Percentiles rank a stretch among this genome's conserved stretches.
phyloP scores from a whole-genome alignment of 1,140 invertebrate genomes.

The Drosophila trapezifrons region DNA sequence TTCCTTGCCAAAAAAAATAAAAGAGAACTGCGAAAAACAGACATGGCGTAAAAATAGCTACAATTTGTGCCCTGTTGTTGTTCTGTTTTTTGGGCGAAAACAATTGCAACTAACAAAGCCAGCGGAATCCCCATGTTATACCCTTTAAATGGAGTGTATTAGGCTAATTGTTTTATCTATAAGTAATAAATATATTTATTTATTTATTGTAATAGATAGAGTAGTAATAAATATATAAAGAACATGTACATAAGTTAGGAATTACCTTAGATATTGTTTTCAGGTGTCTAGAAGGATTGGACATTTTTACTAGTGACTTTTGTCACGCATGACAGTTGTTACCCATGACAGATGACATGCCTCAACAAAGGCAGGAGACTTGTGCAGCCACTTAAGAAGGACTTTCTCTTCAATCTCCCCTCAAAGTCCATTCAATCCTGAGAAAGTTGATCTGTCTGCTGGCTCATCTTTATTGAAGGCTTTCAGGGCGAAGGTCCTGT shows the following conservation, averaged over 20 bases:
- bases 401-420: slow-evolving; percentile 17
- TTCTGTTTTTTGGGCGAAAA: slow-evolving; percentile 33
- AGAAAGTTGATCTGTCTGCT: slow-evolving; percentile 26
- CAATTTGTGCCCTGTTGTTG: slow-evolving; percentile 38
- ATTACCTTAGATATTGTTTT: no score
- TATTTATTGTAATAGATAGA: no score
- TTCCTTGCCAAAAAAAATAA: slow-evolving; percentile 5
- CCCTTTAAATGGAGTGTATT: background rate
- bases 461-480: slow-evolving; percentile 42
- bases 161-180: background rate
- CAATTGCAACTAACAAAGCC: slow-evolving; percentile 57
- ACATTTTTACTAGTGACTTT: no score
- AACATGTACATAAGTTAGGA: no score
- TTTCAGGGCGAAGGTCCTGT: background rate
- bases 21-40: slow-evolving; percentile 13
- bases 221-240: no score
- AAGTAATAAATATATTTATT: background rate
- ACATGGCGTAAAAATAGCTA: slow-evolving; percentile 49
- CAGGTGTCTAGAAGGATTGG: no score
- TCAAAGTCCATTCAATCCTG: background rate
- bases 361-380: slow-evolving; percentile 5
- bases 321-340: no score
- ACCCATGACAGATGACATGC: no score
- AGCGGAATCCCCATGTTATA: slow-evolving; percentile 26
- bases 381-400: slow-evolving; percentile 41